Evolutionary conservation across 2,797 vertebrate genomes (phyloP), one percentile per base, ranked within the genome.

Genomic region (Choloepus didactylus): DNA sequence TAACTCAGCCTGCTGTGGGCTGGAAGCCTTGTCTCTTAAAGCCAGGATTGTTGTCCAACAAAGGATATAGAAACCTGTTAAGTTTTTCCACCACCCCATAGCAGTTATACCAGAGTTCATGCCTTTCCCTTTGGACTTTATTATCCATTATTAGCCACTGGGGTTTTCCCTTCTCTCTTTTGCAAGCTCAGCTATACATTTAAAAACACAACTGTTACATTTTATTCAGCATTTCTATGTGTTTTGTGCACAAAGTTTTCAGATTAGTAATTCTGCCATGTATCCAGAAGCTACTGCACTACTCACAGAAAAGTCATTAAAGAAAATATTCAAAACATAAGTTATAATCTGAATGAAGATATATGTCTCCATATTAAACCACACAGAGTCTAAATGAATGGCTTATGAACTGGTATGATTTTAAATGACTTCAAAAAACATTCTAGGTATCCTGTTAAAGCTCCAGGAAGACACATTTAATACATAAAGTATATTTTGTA

Each of bases 361-460:
- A 38, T 1, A 91, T 73, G 27, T 85, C 59, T 92, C 81, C 95
- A 75, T 82, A 93, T 79, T 59, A 96, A 93, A 94, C 80, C 21
- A 97, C 1, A 41, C 46, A 77, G 75, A 64, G 12, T 64, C 38
- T 94, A 97, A 93, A 60, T 84, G 9, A 87, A 95, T 46, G 11
- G 23, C 76, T 94, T 95, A 87, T 72, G 96, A 93, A 77, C 10
- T 85, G 44, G 62, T n/a, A 87, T 46, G 14, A 72, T 90, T 95
- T 87, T 79, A 85, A 95, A 90, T 81, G 38, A 92, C 35, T 87
- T 94, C 6, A 87, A 76, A 76, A 51, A 92, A 93, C 5, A 96
- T 86, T 93, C 89, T 70, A 83, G 64, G 56, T 11, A 91, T 72
- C 8, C 5, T 62, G 16, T 76, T 88, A 93, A 89, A 85, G 54